phyloP scores from a whole-genome alignment of 2,797 vertebrate species.

The Mastacembelus armatus region DNA sequence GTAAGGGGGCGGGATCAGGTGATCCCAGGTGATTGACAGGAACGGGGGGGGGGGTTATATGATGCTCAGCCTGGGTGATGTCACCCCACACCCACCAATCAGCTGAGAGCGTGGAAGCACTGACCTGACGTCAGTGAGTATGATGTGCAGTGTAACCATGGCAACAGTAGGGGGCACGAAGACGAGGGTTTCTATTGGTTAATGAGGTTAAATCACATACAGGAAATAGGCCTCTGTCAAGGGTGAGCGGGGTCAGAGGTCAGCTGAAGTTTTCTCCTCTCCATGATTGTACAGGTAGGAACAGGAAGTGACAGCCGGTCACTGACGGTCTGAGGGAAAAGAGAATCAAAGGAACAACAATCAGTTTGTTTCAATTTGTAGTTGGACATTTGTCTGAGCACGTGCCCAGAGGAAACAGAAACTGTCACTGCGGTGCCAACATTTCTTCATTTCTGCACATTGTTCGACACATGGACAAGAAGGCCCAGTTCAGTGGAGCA shows the following conservation, averaged over 20 bases:
- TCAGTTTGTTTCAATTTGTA: no score
- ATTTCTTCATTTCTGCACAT: no score
- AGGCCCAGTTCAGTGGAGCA: no score
- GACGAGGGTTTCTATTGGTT: slow-evolving; percentile 22
- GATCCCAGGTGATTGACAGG: slow-evolving; percentile 13
- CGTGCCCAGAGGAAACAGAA: no score
- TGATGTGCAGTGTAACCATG: slow-evolving; percentile 3
- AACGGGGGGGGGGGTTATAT: not conserved
- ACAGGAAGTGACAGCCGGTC: not conserved
- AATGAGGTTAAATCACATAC: slow-evolving; percentile 29
- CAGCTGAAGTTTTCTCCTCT: slow-evolving; percentile 28
- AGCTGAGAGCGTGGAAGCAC: not conserved
- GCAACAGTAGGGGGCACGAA: not conserved
- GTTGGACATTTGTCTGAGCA: no score
- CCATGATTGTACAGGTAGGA: not conserved
- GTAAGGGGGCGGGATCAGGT: slow-evolving; percentile 23
- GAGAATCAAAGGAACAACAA: not conserved
- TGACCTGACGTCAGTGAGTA: not conserved
- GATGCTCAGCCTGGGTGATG: not conserved
- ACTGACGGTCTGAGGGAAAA: slow-evolving; percentile 9
- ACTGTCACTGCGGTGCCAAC: no score
- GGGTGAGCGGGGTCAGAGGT: slow-evolving; percentile 15
- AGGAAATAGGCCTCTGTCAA: not conserved
- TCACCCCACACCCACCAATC: slow-evolving; percentile 17
- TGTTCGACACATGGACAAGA: no score